Percentiles rank a stretch among this genome's conserved stretches.
Conservation (phyloP, 2,888 invertebrate genomes). For the Diogma glabrata region DNA sequence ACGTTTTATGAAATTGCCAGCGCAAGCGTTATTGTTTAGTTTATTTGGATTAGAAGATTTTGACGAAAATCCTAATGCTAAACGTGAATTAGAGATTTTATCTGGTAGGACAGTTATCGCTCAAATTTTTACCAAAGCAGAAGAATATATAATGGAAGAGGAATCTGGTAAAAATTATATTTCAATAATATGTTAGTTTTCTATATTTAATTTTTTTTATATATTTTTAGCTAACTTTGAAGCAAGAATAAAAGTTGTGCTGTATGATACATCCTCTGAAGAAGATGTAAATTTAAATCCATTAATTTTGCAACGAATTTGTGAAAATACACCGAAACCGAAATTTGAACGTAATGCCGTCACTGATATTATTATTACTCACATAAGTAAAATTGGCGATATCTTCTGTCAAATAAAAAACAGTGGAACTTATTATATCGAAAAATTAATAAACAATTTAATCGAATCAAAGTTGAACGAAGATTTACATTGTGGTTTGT, state of each 20-base stretch:
- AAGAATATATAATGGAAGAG: conserved; percentile 23
- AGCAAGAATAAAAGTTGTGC: conserved; percentile 40
- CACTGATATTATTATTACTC: conserved; percentile 30
- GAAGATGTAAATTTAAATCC: conserved; percentile 54
- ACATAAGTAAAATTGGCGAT: conserved; percentile 31
- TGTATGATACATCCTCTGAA: conserved; percentile 52
- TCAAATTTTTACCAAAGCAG: conserved; percentile 36
- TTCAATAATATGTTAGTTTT: background rate
- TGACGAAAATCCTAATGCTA: conserved; percentile 33
- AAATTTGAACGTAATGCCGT: conserved; percentile 27
- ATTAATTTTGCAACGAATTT: conserved; percentile 44
- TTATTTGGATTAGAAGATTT: conserved; percentile 60
- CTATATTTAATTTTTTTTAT: background rate
- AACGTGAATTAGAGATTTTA: conserved; percentile 33
- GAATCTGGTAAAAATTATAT: conserved; percentile 3
- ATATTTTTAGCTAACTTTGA: conserved; percentile 3
- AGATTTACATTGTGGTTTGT: conserved; percentile 16
- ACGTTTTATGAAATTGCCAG: conserved; percentile 51
- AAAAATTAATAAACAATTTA: conserved; percentile 25
- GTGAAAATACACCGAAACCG: conserved; percentile 29
- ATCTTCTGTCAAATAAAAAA: conserved; percentile 30
- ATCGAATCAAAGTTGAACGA: conserved; percentile 29
- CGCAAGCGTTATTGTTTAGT: conserved; percentile 61
- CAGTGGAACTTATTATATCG: conserved; percentile 27
- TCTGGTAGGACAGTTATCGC: conserved; percentile 47